Percentiles rank a stretch among this genome's conserved stretches.
Conservation (phyloP, 2,888 invertebrate genomes). For the Miltochrista miniata region DNA sequence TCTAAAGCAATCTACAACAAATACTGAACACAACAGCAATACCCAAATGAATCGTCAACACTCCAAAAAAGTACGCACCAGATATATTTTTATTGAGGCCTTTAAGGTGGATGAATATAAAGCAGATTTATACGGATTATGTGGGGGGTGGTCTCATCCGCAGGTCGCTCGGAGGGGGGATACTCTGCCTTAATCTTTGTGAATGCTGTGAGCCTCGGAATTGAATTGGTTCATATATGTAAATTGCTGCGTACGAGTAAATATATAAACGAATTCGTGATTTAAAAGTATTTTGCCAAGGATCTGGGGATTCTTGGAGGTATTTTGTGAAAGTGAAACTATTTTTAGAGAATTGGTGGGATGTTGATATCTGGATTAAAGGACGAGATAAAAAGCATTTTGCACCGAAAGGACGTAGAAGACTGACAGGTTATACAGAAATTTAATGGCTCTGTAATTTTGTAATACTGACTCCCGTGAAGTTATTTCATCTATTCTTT, state of each 20-base stretch:
- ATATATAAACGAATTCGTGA: constrained; percentile 74
- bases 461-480: too few relatives aligned
- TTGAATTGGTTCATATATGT: constrained; percentile 80
- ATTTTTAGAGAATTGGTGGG: constrained; percentile 21
- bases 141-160: constrained; percentile 47
- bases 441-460: too few relatives aligned
- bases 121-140: constrained; percentile 81
- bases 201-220: constrained; percentile 73
- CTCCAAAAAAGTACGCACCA: constrained; percentile 56
- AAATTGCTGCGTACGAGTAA: constrained; percentile 79
- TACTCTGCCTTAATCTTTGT: constrained; percentile 73
- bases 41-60: constrained; percentile 41
- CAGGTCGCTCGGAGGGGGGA: constrained; percentile 43
- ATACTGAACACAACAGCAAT: constrained; percentile 9
- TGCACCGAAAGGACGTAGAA: neutral
- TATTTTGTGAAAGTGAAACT: constrained; percentile 28
- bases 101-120: constrained; percentile 83
- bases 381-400: constrained; percentile 4
- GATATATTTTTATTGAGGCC: constrained; percentile 77
- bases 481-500: too few relatives aligned
- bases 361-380: constrained; percentile 27
- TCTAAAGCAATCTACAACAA: too few relatives aligned
- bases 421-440: too few relatives aligned
- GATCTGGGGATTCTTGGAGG: constrained; percentile 53
- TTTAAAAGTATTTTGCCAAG: constrained; percentile 63